Percentiles rank a stretch among this genome's conserved stretches.
phyloP scores from a whole-genome alignment of 2,888 invertebrate species.

The Holacanthella duospinosa region DNA sequence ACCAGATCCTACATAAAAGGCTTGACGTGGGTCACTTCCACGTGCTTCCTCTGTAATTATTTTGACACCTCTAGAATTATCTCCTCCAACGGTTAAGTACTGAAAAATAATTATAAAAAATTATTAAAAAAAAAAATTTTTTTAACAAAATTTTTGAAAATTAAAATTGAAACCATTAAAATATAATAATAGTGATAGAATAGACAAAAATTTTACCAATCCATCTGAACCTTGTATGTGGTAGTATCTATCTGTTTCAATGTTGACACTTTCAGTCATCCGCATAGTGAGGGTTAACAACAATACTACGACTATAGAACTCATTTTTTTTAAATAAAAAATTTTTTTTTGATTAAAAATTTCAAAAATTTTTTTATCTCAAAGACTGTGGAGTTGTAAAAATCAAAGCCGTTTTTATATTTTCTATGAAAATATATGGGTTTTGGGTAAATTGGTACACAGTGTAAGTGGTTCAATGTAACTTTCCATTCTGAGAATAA shows the following conservation, averaged over 20 bases:
- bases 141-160: background rate
- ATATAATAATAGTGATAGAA: background rate
- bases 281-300: no score
- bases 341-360: no score
- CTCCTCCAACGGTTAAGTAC: constrained; percentile 7
- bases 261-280: background rate
- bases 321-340: no score
- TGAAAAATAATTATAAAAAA: background rate
- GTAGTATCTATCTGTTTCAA: constrained; percentile 3
- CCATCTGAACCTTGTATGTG: constrained; percentile 4
- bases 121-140: background rate
- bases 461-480: no score
- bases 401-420: background rate
- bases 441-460: no score
- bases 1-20: constrained; percentile 2
- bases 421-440: no score
- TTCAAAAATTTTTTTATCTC: no score
- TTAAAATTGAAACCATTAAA: no score
- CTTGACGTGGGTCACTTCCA: constrained; percentile 1
- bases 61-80: constrained; percentile 4
- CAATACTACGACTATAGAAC: no score
- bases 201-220: no score
- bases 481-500: no score
- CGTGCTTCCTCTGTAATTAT: constrained; percentile 1
- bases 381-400: background rate